Evolutionary conservation across 2,797 vertebrate species (phyloP), one percentile per base, ranked within the genome.

Genomic region (Falco concolor): DNA sequence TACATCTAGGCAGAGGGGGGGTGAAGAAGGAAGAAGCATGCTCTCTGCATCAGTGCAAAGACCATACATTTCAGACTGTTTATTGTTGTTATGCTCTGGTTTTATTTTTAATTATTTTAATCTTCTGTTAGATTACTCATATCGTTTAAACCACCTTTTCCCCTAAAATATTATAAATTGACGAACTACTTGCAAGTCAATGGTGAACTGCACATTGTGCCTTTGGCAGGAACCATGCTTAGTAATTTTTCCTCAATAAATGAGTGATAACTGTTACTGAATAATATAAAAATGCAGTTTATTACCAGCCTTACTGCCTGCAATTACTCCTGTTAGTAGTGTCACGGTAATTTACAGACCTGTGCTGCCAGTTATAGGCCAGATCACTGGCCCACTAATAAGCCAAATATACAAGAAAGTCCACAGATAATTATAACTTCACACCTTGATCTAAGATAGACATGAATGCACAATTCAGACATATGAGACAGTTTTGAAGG

Each of bases 261-360:
- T 40, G 28, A 95, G 77, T 76, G 79, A 93, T 82, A 97, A 91
- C 24, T 90, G 80, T 85, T 93, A 52, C 21, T 90, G 65, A 92
- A 5, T 45, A 85, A 89, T 86, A 94, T 47, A 89, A 95, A 97
- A 96, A 91, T 38, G 38, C 22, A 78, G 50, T 40, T 95, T 85
- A 89, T 65, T 87, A 69, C 32, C 42, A 93, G 79, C 38, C 18
- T 69, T 50, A 75, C 30, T 73, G 73, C 68, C 49, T 82, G n/a
- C 25, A 96, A 84, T 88, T 84, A 89, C 72, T 90, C 63, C 79
- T 88, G 44, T 42, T 74, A 73, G 81, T 83, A 75, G 49, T 63
- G 22, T 25, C 89, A 91, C n/a, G 25, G 63, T 67, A 96, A 97
- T 91, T 96, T 96, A 96, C 34, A 93, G 63, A 79, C 22, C 60